Evolutionary conservation across 2,888 invertebrate genomes (phyloP), one percentile per base, ranked within the genome.

Genomic region (Campoplex capitator): DNA sequence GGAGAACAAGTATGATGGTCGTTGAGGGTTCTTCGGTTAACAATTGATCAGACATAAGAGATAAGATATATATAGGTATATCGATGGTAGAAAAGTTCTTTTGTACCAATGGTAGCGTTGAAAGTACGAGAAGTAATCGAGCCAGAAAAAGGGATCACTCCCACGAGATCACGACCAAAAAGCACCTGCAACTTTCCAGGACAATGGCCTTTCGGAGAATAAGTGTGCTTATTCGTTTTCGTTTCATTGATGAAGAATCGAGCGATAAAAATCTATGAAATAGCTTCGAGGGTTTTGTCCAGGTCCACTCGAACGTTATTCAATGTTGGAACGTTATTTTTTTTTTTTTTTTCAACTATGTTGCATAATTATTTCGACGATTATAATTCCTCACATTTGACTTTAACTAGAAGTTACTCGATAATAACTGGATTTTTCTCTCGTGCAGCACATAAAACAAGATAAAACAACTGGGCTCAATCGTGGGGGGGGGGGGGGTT

Each of bases 31-130:
- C 62, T 32, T 70, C 58, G 82, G 54, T 18, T 71, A 82, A 85
- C 84, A 85, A 86, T 89, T 84, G 83, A 86, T 88, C 80, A 81
- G 32, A 80, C 85, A 85, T 86, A 83, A 86, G 78, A 45, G 48
- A 54, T 23, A 23, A 23, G 23, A 23, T 23, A 23, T 23, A 23
- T 68, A 80, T 85, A n/a, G n/a, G n/a, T n/a, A 79, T 81, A 71
- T 81, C 38, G 76, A 28, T 28, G 38, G n/a, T 28, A 48, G 56
- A 42, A 74, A 58, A 81, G 67, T 84, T 84, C 84, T 80, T 88
- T 83, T 79, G 85, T 84, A 73, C 73, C 62, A 76, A 48, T 38
- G 76, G 68, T 38, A 38, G 32, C 35, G 58, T 74, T 32, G 23
- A 45, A 51, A 6, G 67, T 65, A 58, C 8, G 74, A 65, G 23